Percentiles rank a stretch among this genome's conserved stretches.
phyloP scores from a whole-genome alignment of 1,140 invertebrate genomes.

The Drosophila sucinea region DNA sequence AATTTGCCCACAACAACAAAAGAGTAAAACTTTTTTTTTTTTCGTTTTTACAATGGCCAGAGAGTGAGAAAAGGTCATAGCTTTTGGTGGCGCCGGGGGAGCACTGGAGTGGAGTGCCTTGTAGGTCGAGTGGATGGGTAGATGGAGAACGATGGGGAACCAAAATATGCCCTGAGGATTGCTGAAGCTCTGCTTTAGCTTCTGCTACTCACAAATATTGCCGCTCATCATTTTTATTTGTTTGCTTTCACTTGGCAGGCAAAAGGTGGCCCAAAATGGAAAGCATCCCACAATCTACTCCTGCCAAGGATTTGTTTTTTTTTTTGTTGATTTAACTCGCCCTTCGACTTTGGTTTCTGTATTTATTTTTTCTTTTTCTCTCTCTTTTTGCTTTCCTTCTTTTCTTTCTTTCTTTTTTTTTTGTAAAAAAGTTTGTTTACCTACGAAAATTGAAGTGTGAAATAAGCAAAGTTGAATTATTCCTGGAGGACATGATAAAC shows the following conservation, averaged over 20 bases:
- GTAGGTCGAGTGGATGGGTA: not conserved
- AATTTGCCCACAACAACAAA: conserved; percentile 65
- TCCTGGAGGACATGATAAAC: conserved; percentile 83
- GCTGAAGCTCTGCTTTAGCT: conserved; percentile 44
- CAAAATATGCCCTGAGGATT: conserved; percentile 73
- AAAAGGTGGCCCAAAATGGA: conserved; percentile 32
- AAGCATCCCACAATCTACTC: not conserved
- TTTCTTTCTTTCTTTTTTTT: not conserved
- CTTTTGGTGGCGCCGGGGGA: conserved; percentile 6
- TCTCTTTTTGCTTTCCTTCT: conserved; percentile 1
- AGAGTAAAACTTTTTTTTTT: conserved; percentile 60
- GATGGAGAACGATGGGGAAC: not conserved
- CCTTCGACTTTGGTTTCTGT: conserved; percentile 33
- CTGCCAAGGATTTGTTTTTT: conserved; percentile 8
- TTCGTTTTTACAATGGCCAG: conserved; percentile 51
- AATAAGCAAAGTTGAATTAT: conserved; percentile 82
- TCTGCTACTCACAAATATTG: conserved; percentile 60
- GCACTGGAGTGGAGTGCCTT: not conserved
- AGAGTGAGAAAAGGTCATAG: conserved; percentile 18
- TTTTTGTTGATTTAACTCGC: conserved; percentile 61
- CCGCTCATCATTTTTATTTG: conserved; percentile 80
- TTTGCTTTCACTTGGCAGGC: conserved; percentile 65
- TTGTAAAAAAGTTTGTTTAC: conserved; percentile 70
- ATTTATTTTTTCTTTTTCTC: conserved; percentile 39
- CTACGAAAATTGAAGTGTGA: conserved; percentile 80